Percentiles rank a stretch among this genome's conserved stretches.
These are phyloP conservation scores for Syngnathus floridae DNA, from an alignment of 2,113 vertebrate species.

Conservation along the genomic window DNA sequence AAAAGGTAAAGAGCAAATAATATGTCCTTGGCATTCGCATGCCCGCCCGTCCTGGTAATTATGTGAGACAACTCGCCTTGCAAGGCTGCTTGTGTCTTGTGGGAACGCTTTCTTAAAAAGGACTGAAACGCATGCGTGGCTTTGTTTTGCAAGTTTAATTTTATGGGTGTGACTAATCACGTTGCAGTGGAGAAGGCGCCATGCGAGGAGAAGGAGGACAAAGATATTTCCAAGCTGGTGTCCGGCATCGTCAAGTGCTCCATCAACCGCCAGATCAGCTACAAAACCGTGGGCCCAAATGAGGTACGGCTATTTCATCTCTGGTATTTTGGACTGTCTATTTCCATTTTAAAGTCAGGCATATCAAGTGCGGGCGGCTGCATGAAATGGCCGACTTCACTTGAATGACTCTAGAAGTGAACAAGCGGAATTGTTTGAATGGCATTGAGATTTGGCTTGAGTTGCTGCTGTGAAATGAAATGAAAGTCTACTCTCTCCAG, in stretches of 20 bases:
- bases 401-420: too few species aligned
- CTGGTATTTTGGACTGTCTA: too few species aligned
- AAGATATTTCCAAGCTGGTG: slow-evolving; percentile 86
- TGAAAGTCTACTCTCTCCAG: slow-evolving; percentile 36
- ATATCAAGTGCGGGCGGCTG: too few species aligned
- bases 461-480: background rate
- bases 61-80: background rate
- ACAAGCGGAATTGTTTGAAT: too few species aligned
- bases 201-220: slow-evolving; percentile 77
- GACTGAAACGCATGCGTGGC: background rate
- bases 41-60: background rate
- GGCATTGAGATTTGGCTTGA: too few species aligned
- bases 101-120: background rate
- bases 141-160: background rate
- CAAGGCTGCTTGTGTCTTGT: background rate
- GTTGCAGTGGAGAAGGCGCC: slow-evolving; percentile 77
- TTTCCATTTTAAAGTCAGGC: too few species aligned
- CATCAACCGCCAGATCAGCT: slow-evolving; percentile 84
- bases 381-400: too few species aligned
- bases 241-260: slow-evolving; percentile 87
- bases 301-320: slow-evolving; percentile 62
- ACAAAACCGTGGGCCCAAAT: slow-evolving; percentile 78
- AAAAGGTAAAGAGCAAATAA: slow-evolving; percentile 70
- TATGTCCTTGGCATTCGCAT: background rate
- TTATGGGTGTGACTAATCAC: slow-evolving; percentile 9